phyloP scores from a whole-genome alignment of 1,140 invertebrate species.

The Drosophila lini region DNA sequence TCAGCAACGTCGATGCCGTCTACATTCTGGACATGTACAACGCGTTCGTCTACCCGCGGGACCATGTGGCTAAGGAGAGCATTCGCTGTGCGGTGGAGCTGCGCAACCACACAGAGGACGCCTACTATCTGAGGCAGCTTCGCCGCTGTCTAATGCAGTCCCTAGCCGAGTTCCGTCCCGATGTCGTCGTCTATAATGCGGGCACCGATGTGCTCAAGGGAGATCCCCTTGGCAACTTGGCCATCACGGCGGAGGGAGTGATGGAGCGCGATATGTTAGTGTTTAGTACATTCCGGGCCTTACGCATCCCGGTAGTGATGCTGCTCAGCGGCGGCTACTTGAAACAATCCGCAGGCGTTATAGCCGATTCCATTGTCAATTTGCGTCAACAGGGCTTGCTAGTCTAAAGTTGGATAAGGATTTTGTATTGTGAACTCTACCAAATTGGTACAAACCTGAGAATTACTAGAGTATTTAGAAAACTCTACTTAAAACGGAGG shows the following conservation, averaged over 20 bases:
- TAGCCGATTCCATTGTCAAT: conserved; percentile 93
- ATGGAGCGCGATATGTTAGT: conserved; percentile 93
- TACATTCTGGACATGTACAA: conserved; percentile 96
- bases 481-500: not conserved
- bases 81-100: conserved; percentile 91
- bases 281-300: conserved; percentile 88
- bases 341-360: conserved; percentile 90
- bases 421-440: conserved; percentile 3
- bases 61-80: conserved; percentile 89
- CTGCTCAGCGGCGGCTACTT: conserved; percentile 94
- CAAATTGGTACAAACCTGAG: not conserved
- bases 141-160: conserved; percentile 87
- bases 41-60: conserved; percentile 91
- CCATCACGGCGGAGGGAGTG: conserved; percentile 90
- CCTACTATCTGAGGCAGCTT: conserved; percentile 89
- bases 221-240: conserved; percentile 90
- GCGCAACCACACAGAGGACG: conserved; percentile 87
- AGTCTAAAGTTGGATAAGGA: not conserved
- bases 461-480: not conserved
- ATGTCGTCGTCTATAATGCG: conserved; percentile 94
- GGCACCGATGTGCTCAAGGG: conserved; percentile 93
- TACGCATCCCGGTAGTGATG: conserved; percentile 93
- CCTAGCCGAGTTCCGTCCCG: conserved; percentile 90
- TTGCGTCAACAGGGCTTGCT: conserved; percentile 84
- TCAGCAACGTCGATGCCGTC: conserved; percentile 89